Conservation (phyloP, 1,140 invertebrate genomes). For the Camponotus vicinus region DNA sequence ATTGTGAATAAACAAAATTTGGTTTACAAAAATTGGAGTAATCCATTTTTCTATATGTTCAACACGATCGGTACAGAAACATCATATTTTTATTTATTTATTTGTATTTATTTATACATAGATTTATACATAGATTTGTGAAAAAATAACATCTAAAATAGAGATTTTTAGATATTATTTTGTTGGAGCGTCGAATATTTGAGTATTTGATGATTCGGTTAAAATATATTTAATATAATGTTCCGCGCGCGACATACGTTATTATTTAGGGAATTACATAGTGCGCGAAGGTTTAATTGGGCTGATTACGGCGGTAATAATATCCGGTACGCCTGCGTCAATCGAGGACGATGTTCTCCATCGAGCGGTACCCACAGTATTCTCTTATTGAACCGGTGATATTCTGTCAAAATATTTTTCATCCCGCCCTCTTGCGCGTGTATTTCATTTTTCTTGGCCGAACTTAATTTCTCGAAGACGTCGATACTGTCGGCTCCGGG, state of each 20-base stretch:
- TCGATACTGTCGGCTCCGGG: slow-evolving; percentile 38
- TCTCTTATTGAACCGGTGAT: slow-evolving; percentile 22
- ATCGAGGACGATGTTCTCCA: background rate
- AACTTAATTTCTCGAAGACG: slow-evolving; percentile 67
- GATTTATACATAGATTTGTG: no score
- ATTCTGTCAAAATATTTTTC: slow-evolving; percentile 62
- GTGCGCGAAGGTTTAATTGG: slow-evolving; percentile 67
- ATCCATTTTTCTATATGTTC: background rate
- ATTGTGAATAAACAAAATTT: background rate
- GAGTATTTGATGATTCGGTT: slow-evolving; percentile 50
- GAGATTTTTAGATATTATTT: slow-evolving; percentile 1
- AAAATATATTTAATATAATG: slow-evolving; percentile 54
- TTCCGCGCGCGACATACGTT: background rate
- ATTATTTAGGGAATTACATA: slow-evolving; percentile 70
- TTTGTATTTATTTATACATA: background rate
- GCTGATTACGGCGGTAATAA: slow-evolving; percentile 23
- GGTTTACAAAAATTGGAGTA: background rate
- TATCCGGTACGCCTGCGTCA: slow-evolving; percentile 9
- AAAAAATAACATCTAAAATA: background rate
- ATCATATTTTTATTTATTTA: background rate
- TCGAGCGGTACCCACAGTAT: background rate
- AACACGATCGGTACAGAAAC: no score
- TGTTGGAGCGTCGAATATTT: background rate
- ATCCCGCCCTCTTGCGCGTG: slow-evolving; percentile 37
- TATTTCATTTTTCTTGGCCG: slow-evolving; percentile 68